phyloP scores from a whole-genome alignment of 2,797 vertebrate species.

The Anisognathus igniventris region DNA sequence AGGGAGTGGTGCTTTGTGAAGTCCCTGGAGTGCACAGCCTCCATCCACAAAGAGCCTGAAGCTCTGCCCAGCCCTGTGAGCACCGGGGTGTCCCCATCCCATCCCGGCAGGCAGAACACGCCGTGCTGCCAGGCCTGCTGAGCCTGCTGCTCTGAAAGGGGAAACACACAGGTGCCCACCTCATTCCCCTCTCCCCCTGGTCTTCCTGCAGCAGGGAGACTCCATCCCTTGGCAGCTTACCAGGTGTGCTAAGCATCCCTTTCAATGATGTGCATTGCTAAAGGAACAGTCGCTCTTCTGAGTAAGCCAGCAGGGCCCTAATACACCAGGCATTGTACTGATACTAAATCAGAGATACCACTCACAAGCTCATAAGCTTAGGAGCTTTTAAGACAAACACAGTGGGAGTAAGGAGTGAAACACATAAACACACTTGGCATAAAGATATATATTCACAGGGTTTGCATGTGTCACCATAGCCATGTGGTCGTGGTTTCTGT shows the following conservation, averaged over 20 bases:
- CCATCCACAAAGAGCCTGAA: neutral
- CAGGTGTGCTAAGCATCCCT: neutral
- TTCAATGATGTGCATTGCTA: neutral
- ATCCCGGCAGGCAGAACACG: neutral
- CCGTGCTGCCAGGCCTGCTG: neutral
- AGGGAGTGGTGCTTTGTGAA: neutral
- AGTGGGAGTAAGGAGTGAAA: conserved; percentile 18
- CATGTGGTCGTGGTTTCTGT: conserved; percentile 6
- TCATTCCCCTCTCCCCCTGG: neutral
- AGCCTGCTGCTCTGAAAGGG: rapidly evolving
- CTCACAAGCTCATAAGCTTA: neutral
- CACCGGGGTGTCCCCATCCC: rapidly evolving
- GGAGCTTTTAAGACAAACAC: neutral
- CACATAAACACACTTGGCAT: neutral
- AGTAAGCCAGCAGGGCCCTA: neutral
- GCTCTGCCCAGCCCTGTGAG: rapidly evolving
- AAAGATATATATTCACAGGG: neutral
- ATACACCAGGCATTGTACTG: neutral
- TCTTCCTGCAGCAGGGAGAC: neutral
- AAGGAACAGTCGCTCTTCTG: neutral
- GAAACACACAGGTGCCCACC: neutral
- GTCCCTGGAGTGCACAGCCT: neutral
- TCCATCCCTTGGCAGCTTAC: neutral
- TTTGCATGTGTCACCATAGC: neutral
- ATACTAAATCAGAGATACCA: neutral